Evolutionary conservation across 2,797 vertebrate genomes (phyloP), one percentile per base, ranked within the genome.

Genomic region (Oreochromis grahami): DNA sequence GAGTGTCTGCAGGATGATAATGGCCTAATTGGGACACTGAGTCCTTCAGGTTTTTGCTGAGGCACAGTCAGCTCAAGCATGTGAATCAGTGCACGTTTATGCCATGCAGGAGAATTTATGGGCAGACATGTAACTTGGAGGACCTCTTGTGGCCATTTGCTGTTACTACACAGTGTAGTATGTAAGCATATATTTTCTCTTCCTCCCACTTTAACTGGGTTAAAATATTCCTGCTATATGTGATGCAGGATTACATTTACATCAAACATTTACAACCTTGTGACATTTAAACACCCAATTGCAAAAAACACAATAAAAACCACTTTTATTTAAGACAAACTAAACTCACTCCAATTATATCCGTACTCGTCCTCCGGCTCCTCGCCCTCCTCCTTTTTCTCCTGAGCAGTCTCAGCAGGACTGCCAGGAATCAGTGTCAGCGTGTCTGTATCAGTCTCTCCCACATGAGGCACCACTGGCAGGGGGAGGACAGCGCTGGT

Each of bases 321-420:
- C 6, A 45, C 2, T 4, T 65, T 53, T 52, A 11, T 38, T 51
- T 11, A 76, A 17, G 3, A 19, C n/a, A 51, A 63, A 53, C 14
- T 53, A 45, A 80, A 98, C 98, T 97, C 96, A 99, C 98, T 97
- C 98, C 98, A 99, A 91, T 93, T 99, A 94, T 98, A 98, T 88
- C 97, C 97, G 8, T 98, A 98, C 92, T 99, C 98, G 88, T 98
- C 98, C 89, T 97, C 97, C 76, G 89, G 95, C 81, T 97, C 93
- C 26, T 82, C 88, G 17, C 82, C 76, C 72, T 87, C 92, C 51
- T 80, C 91, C 11, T 87, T 65, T 1, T 84, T 60, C n/a, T 81
- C 86, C 93, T 91, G 87, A 51, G 86, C 87, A 93, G 93, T 77
- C 78, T 89, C 92, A 26, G 68, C 50, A 14, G 89, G 78, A 58